A percentile compares a stretch with the other conserved stretches of the same genome.
Conservation (phyloP, 37 sponge, comb jelly and placozoan species). For the Diacarnus erythraeanus region DNA sequence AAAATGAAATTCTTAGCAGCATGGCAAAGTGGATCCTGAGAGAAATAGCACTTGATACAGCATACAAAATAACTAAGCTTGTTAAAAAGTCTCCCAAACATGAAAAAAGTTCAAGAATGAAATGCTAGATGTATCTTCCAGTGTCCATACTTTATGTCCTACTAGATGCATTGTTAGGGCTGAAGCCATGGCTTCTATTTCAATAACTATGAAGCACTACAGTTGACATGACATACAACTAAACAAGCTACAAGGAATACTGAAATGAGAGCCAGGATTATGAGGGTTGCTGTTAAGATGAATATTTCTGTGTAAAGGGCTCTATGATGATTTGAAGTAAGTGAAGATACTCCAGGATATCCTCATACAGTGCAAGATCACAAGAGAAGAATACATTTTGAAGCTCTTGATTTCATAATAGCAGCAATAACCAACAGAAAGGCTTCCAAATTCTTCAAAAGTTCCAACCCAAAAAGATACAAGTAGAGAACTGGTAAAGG, state of each 20-base stretch:
- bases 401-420: constrained; percentile 32
- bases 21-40: constrained; percentile 26
- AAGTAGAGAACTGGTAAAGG: not conserved
- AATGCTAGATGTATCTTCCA: constrained; percentile 23
- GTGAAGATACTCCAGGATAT: constrained; percentile 40
- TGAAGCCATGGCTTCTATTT: constrained; percentile 34
- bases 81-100: constrained; percentile 57
- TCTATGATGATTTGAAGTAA: constrained; percentile 23
- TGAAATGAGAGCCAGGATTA: constrained; percentile 54
- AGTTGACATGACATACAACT: constrained; percentile 21
- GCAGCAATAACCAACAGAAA: constrained; percentile 3
- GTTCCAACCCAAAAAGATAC: not conserved
- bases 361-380: constrained; percentile 26
- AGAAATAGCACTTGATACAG: constrained; percentile 42
- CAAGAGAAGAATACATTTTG: constrained; percentile 39
- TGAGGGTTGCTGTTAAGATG: constrained; percentile 53
- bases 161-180: constrained; percentile 58
- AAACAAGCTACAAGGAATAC: constrained; percentile 33
- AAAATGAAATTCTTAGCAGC: constrained; percentile 33
- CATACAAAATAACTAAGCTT: constrained; percentile 49
- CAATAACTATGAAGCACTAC: constrained; percentile 51
- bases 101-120: constrained; percentile 46
- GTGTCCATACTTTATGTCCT: constrained; percentile 47
- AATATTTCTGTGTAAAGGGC: constrained; percentile 36
- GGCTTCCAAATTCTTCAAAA: constrained; percentile 40